Evolutionary conservation across 1,140 invertebrate genomes (phyloP).

Genomic region (Bacillus rossius): DNA sequence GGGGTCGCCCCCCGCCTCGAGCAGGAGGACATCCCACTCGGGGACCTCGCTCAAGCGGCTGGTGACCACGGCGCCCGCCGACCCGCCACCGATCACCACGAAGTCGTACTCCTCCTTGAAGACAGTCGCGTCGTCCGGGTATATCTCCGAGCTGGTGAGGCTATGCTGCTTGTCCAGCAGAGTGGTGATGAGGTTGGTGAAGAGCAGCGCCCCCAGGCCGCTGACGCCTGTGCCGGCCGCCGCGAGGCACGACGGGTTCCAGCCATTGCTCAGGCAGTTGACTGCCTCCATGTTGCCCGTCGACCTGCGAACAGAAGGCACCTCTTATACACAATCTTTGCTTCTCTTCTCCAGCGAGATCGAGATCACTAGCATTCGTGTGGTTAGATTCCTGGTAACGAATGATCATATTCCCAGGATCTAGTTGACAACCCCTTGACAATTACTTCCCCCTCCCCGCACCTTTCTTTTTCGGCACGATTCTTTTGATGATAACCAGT

Average conservation of each 20-base stretch:
- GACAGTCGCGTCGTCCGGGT: not conserved
- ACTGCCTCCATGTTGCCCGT: too few relatives aligned
- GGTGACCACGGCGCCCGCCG: slow-evolving; percentile 59
- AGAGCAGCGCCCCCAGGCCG: not conserved
- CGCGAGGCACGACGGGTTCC: not conserved
- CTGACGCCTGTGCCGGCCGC: not conserved
- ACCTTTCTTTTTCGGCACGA: too few relatives aligned
- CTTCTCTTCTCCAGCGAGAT: too few relatives aligned
- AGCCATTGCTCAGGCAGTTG: too few relatives aligned
- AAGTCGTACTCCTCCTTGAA: slow-evolving; percentile 45
- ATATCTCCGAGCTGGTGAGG: not conserved
- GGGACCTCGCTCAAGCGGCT: slow-evolving; percentile 47
- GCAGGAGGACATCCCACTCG: slow-evolving; percentile 52
- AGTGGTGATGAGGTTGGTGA: not conserved
- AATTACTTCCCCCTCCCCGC: too few relatives aligned
- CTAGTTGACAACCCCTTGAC: too few relatives aligned
- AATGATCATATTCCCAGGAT: too few relatives aligned
- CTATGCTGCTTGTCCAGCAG: not conserved
- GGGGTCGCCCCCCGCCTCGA: slow-evolving; percentile 62
- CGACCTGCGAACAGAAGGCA: too few relatives aligned
- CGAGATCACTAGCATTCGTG: too few relatives aligned
- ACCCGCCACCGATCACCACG: slow-evolving; percentile 53
- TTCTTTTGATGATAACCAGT: too few relatives aligned
- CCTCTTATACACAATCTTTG: too few relatives aligned
- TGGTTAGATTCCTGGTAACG: too few relatives aligned